Evolutionary conservation across 2,888 invertebrate genomes (phyloP).

Genomic region (Drosophila peninsularis): DNA sequence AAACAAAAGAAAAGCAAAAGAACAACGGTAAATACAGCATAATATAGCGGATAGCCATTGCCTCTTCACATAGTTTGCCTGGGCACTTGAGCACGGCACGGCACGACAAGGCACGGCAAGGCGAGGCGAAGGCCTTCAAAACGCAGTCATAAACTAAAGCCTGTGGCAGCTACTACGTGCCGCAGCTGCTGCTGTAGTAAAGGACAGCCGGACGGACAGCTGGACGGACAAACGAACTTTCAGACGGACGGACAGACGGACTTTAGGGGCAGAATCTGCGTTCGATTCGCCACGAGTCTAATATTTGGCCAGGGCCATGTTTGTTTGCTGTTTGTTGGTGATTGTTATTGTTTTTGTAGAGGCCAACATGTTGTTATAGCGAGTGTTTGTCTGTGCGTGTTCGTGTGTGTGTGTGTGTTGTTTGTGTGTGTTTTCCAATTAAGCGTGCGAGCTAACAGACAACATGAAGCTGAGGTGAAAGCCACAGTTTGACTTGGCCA

Average conservation of each 20-base stretch:
- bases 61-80: slow-evolving; percentile 6
- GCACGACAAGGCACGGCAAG: no score
- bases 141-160: slow-evolving; percentile 28
- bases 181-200: slow-evolving; percentile 27
- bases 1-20: slow-evolving; percentile 1
- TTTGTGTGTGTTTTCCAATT: slow-evolving; percentile 72
- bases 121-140: neutral
- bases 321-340: slow-evolving; percentile 18
- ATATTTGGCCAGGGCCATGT: slow-evolving; percentile 43
- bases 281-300: slow-evolving; percentile 21
- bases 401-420: neutral
- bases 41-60: slow-evolving; percentile 8
- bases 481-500: slow-evolving; percentile 49
- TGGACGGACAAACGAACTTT: no score
- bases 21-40: slow-evolving; percentile 8
- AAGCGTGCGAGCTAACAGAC: slow-evolving; percentile 68
- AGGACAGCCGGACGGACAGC: neutral
- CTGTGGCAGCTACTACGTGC: slow-evolving; percentile 39
- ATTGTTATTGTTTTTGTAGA: slow-evolving; percentile 40
- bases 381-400: slow-evolving; percentile 1
- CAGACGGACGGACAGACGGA: neutral
- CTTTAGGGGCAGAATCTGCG: slow-evolving; percentile 12
- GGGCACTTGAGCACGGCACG: neutral
- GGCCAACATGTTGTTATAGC: slow-evolving; percentile 55
- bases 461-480: slow-evolving; percentile 68